phyloP scores from a whole-genome alignment of 2,888 invertebrate species.

The Sceliomorpha sp. region DNA sequence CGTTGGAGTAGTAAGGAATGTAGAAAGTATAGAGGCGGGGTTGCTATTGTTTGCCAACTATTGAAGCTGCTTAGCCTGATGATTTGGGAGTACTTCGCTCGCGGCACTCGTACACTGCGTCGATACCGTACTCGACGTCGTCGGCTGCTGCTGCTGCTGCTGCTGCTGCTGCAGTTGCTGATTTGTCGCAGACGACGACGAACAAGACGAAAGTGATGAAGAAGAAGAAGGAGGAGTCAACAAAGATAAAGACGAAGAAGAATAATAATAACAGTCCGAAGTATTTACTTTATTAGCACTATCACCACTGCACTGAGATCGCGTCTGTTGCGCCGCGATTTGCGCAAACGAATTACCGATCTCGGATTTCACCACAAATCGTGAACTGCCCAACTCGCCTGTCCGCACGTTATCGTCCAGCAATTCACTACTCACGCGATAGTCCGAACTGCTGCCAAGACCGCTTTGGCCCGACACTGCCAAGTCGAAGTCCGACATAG shows the following conservation, averaged over 20 bases:
- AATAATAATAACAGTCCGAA: constrained; percentile 38
- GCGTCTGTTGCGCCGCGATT: constrained; percentile 62
- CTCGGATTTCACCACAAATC: constrained; percentile 70
- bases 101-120: constrained; percentile 62
- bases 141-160: constrained; percentile 51
- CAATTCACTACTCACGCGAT: constrained; percentile 51
- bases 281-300: constrained; percentile 64
- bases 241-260: constrained; percentile 36
- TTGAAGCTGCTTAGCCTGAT: constrained; percentile 67
- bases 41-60: constrained; percentile 68
- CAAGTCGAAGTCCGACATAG: constrained; percentile 67
- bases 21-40: constrained; percentile 73
- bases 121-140: constrained; percentile 60
- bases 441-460: constrained; percentile 27
- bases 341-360: constrained; percentile 63
- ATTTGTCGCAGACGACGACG: constrained; percentile 28
- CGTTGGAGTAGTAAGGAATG: constrained; percentile 77
- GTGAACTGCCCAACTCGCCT: constrained; percentile 74
- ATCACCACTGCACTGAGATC: constrained; percentile 70
- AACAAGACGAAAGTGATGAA: constrained; percentile 53
- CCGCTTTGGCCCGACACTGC: constrained; percentile 50
- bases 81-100: constrained; percentile 61
- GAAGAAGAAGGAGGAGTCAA: constrained; percentile 60
- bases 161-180: not conserved
- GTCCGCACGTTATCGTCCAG: constrained; percentile 67